These are phyloP conservation scores for Cheilosia vulpina DNA, from an alignment of 2,888 invertebrate genomes.

Conservation along the genomic window DNA sequence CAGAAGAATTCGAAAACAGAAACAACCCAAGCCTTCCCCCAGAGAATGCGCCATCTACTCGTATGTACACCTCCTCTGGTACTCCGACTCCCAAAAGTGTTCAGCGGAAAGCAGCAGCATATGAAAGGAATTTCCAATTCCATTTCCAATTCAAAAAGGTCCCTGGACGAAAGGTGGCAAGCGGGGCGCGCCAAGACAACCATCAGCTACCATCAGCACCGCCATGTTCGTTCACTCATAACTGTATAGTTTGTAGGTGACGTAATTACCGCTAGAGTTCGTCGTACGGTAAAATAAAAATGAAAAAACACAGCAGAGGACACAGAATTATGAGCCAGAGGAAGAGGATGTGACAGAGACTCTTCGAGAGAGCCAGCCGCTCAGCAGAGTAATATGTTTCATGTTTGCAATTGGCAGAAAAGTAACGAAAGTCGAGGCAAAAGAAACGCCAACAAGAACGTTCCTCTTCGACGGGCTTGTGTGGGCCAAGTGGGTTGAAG, in stretches of 20 bases:
- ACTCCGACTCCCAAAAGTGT: background rate
- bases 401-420: conserved; percentile 7
- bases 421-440: conserved; percentile 61
- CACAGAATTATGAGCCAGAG: conserved; percentile 41
- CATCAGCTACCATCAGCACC: background rate
- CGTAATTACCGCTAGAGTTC: conserved; percentile 84
- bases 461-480: conserved; percentile 12
- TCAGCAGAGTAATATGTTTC: background rate
- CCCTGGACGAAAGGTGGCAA: conserved; percentile 8
- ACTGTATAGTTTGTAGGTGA: conserved; percentile 84
- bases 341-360: background rate
- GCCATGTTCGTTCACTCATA: conserved; percentile 77
- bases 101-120: conserved; percentile 44
- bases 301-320: conserved; percentile 59
- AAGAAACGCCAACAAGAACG: conserved; percentile 40
- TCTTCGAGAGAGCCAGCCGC: background rate
- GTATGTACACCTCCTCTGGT: conserved; percentile 10
- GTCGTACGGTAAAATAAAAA: conserved; percentile 82
- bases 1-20: conserved; percentile 45
- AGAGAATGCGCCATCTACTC: conserved; percentile 43
- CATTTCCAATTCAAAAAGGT: conserved; percentile 11
- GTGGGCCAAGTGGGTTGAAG: conserved; percentile 25
- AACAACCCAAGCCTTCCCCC: background rate
- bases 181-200: conserved; percentile 19
- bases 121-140: conserved; percentile 69